A percentile compares a stretch with the other conserved stretches of the same genome.
These are phyloP conservation scores for Rhombomys opimus DNA, from an alignment of 2,113 vertebrate species.

Conservation along the genomic window DNA sequence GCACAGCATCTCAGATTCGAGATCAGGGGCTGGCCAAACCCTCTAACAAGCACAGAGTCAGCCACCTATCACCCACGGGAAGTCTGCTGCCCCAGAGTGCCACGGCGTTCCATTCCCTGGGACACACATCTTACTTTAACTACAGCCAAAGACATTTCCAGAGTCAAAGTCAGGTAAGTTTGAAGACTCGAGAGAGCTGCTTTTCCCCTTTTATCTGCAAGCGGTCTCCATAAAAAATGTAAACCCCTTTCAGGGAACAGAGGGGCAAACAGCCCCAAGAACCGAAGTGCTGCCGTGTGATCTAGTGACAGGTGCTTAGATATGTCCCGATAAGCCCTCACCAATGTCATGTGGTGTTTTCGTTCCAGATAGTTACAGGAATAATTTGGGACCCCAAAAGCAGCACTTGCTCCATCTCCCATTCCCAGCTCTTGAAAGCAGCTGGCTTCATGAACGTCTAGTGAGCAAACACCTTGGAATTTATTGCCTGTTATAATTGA, in stretches of 20 bases:
- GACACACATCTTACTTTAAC: neutral
- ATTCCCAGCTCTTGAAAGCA: neutral
- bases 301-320: neutral
- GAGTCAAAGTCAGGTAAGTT: neutral
- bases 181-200: neutral
- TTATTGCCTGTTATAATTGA: neutral
- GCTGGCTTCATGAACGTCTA: neutral
- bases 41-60: neutral
- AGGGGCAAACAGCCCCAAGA: neutral
- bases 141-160: neutral
- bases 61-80: neutral
- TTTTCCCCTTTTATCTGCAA: conserved; percentile 9
- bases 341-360: neutral
- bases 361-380: neutral
- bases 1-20: neutral
- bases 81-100: neutral
- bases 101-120: neutral
- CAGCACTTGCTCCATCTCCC: too few relatives aligned
- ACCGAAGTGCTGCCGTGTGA: neutral
- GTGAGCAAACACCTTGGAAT: neutral
- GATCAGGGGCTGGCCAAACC: too few relatives aligned
- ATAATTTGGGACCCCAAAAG: neutral
- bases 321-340: neutral
- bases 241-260: neutral
- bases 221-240: neutral